Base-by-base conservation (phyloP, 2,797 vertebrate genomes). In the Enteromius paludinosus region DNA sequence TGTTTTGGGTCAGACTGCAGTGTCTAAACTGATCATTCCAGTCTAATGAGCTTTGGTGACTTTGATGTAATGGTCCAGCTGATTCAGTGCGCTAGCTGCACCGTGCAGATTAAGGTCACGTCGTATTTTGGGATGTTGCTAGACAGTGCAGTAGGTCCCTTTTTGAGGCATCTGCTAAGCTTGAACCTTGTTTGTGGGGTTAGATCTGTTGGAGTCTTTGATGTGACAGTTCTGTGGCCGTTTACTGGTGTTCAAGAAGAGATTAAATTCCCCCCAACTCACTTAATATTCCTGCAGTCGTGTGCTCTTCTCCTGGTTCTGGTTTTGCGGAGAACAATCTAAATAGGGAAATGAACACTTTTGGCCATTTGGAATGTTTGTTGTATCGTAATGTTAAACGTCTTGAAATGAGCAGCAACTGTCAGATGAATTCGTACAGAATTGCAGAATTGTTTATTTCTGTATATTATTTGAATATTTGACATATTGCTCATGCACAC, bases 31-130 rank as follows among this genome's bases (percentile, higher is more conserved):
- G 85, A 86, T 86, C 83, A 86, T 79, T 83, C 74, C 81, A 75
- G 85, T 80, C 83, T 79, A 83, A 86, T 87, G 80, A 86, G 80
- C 82, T 83, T 71, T 83, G 73, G 84, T 83, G 83, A 87, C 79
- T 82, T 83, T 86, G 75, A 79, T 78, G 79, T 85, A 76, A 79
- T 82, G 71, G 78, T 84, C 77, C 54, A 83, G 78, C 83, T 83
- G 74, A 87, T 79, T 83, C 73, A 69, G 33, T 43, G 49, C 35
- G 38, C 28, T 75, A 76, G 76, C 83, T 69, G 71, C 69, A 33
- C 81, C n/a, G 17, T 2, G 0, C 66, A 83, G 83, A 85, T 83
- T 83, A 85, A 83, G 81, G 83, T 88, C 83, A 85, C 61, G 52
- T 77, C 45, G 73, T 76, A 59, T 83, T 88, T 81, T 59, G 43